Base-by-base conservation (phyloP, 2,888 invertebrate genomes). In the Ochlodes sylvanus region DNA sequence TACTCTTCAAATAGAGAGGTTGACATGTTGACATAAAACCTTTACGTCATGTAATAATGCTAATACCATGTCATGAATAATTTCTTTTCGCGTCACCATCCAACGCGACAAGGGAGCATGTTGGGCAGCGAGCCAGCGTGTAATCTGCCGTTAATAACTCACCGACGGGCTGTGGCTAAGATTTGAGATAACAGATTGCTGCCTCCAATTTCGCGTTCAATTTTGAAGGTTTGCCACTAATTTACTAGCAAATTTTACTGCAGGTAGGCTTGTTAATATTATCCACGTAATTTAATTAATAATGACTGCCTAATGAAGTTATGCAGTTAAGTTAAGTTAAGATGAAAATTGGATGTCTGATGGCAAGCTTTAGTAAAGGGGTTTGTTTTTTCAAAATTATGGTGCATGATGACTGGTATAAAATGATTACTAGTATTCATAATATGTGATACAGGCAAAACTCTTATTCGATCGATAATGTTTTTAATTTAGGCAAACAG, bases 81-180 rank as follows among this genome's bases (percentile, higher is more conserved):
- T 50, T 50, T 50, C 14, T 52, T 52, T 52, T 52, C 52, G 52
- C 27, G 52, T 52, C 52, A 52, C 21, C 52, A 52, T 19, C 52
- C 6, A 52, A 52, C 52, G 17, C 52, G 52, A 52, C 52, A 52
- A 14, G 52, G 52, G 21, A 52, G 7, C 52, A 52, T 52, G 52
- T 52, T 52, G 52, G 52, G 52, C 52, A 27, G 1, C 52, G 52
- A 12, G 52, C 52, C 52, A 52, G 14, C 52, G 52, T 27, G 52
- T 52, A 52, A 52, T 52, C 52, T 52, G 52, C 14, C 52, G 52
- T 52, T 52, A 52, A 52, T 52, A 52, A 52, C 52, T 52, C 52
- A 52, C 52, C 52, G 52, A 27, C 52, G 21, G 14, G 52, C 52
- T 52, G 21, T 52, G 52, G 52, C 52, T 52, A 52, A 52, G 52